Evolutionary conservation across 2,888 invertebrate genomes (phyloP), one percentile per base, ranked within the genome.

Genomic region (Rhamnusium bicolor): DNA sequence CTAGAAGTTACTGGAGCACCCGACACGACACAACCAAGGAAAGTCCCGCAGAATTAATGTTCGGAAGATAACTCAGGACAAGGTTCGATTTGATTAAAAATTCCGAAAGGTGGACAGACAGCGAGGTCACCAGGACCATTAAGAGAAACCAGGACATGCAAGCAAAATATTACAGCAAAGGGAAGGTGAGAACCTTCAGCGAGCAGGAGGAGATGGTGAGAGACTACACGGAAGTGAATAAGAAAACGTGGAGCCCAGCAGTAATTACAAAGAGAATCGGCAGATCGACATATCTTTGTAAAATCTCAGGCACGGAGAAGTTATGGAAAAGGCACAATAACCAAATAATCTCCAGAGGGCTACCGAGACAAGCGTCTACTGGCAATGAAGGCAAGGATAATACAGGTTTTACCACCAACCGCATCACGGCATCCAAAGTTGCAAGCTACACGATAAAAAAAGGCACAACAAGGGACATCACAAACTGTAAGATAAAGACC

Each of bases 31-130:
- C 58, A 1, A 73, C 70, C 2, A 21, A 19, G 27, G 49, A 65
- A 58, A 53, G 49, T 5, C 70, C 73, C 10, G 54, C 73, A 60
- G 68, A 72, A 49, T 32, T 72, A 12, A 21, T 71, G 46, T 65
- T 71, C 14, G 69, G 74, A 60, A 53, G 69, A 40, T 63, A 56
- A 12, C 18, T 73, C n/a, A 27, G 73, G 54, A 63, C 54, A n/a
- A 56, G 65, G 19, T 51, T 70, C 10, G 51, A 58, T 24, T 49
- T 73, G 40, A 27, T 73, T 14, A 69, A 29, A 19, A 46, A 46
- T 18, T 2, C 49, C 12, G 8, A 46, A 18, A 6, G n/a, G n/a
- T 12, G 8, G 27, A 70, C 18, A 51, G 6, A n/a, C 14, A 49
- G 14, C 14, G 16, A 60, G 10, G 40, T 60, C 27, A 60, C 24